These are phyloP conservation scores for Seriola quinqueradiata DNA, from an alignment of 2,113 vertebrate genomes.

Conservation along the genomic window DNA sequence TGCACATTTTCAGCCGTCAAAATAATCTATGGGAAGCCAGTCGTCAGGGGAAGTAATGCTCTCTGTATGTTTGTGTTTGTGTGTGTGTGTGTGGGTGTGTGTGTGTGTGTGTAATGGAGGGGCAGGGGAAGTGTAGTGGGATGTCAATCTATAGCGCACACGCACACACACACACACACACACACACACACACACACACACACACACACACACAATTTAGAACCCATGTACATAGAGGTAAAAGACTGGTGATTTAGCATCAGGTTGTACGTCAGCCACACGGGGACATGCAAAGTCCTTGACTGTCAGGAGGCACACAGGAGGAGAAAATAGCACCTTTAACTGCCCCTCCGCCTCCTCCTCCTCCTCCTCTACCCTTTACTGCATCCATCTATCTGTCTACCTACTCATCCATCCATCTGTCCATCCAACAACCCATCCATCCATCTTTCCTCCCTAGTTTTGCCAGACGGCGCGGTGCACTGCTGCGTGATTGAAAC, in stretches of 20 bases:
- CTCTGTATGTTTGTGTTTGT: slow-evolving; percentile 12
- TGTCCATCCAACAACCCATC: slow-evolving; percentile 26
- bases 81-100: slow-evolving; percentile 22
- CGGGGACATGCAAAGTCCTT: slow-evolving; percentile 52
- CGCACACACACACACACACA: too few species aligned
- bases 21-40: slow-evolving; percentile 64
- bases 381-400: slow-evolving; percentile 46
- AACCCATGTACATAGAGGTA: slow-evolving; percentile 39
- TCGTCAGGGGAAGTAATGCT: slow-evolving; percentile 32
- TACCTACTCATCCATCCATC: slow-evolving; percentile 5
- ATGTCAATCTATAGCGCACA: background rate
- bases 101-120: background rate
- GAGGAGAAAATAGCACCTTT: slow-evolving; percentile 59
- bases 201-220: slow-evolving; percentile 38
- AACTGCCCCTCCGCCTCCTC: slow-evolving; percentile 31
- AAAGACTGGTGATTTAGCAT: slow-evolving; percentile 47
- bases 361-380: slow-evolving; percentile 8
- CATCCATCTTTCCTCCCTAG: slow-evolving; percentile 40
- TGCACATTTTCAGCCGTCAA: slow-evolving; percentile 57
- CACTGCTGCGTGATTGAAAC: slow-evolving; percentile 63
- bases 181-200: slow-evolving; percentile 8
- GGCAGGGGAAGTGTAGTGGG: slow-evolving; percentile 22
- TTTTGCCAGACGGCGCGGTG: slow-evolving; percentile 39
- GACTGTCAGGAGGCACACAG: slow-evolving; percentile 46
- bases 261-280: slow-evolving; percentile 56